Evolutionary conservation across 1,140 invertebrate species (phyloP).

Genomic region (Antheraea pernyi): DNA sequence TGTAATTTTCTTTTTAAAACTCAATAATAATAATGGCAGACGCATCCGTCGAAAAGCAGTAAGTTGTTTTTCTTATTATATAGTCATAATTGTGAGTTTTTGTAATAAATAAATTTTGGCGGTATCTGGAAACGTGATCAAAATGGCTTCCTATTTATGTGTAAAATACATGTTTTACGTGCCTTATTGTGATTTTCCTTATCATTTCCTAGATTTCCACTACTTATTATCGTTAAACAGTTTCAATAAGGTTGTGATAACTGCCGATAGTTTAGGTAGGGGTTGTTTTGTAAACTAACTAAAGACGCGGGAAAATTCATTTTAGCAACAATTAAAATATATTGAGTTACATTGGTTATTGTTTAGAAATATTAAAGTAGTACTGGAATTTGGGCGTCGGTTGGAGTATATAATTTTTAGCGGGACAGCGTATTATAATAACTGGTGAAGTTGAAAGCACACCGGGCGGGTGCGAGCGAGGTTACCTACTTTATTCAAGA

Average conservation of each 20-base stretch:
- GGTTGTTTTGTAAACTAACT: constrained; percentile 45
- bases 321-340: constrained; percentile 13
- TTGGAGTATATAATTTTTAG: constrained; percentile 25
- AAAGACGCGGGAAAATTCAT: constrained; percentile 66
- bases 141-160: constrained; percentile 74
- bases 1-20: constrained; percentile 41
- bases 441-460: constrained; percentile 62
- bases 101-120: constrained; percentile 51
- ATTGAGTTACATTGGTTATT: background rate
- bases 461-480: constrained; percentile 48
- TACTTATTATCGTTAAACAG: background rate
- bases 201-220: constrained; percentile 23
- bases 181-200: constrained; percentile 17
- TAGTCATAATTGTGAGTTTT: constrained; percentile 28
- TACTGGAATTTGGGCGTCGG: constrained; percentile 12
- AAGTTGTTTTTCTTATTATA: constrained; percentile 48
- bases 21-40: constrained; percentile 71
- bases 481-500: constrained; percentile 55
- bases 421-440: constrained; percentile 35
- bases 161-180: constrained; percentile 32
- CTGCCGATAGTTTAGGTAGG: constrained; percentile 37
- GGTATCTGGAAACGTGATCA: constrained; percentile 72
- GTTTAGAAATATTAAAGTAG: background rate
- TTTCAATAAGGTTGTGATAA: constrained; percentile 17
- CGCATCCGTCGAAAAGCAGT: constrained; percentile 77